phyloP scores from a whole-genome alignment of 2,113 vertebrate genomes.

The Balaeniceps rex region DNA sequence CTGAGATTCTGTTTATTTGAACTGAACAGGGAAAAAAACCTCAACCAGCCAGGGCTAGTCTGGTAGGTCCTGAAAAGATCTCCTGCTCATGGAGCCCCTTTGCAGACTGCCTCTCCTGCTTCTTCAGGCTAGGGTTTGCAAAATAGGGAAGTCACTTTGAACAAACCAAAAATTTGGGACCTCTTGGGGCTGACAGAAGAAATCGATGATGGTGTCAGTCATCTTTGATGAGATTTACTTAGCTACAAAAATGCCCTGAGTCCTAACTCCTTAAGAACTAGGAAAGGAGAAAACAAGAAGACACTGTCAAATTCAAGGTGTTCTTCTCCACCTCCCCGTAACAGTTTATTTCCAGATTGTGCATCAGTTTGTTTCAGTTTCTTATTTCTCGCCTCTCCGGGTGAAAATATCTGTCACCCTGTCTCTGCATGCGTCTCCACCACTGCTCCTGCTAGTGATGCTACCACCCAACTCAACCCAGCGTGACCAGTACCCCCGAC shows the following conservation, averaged over 20 bases:
- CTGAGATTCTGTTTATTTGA: neutral
- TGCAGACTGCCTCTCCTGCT: neutral
- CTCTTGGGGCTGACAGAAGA: neutral
- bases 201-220: neutral
- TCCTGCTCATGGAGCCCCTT: neutral
- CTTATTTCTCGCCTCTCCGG: neutral
- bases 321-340: neutral
- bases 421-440: neutral
- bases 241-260: neutral
- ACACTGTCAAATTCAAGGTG: neutral
- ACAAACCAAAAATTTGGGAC: neutral
- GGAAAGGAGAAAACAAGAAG: neutral
- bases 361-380: neutral
- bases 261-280: neutral
- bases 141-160: neutral
- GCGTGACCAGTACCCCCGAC: neutral
- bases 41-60: neutral
- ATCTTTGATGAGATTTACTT: neutral
- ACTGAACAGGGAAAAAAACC: neutral
- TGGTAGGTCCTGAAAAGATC: neutral
- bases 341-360: neutral
- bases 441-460: neutral
- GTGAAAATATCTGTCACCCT: neutral
- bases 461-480: neutral
- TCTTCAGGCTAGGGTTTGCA: neutral